phyloP scores from a whole-genome alignment of 2,113 vertebrate genomes.

The Onychostoma macrolepis region DNA sequence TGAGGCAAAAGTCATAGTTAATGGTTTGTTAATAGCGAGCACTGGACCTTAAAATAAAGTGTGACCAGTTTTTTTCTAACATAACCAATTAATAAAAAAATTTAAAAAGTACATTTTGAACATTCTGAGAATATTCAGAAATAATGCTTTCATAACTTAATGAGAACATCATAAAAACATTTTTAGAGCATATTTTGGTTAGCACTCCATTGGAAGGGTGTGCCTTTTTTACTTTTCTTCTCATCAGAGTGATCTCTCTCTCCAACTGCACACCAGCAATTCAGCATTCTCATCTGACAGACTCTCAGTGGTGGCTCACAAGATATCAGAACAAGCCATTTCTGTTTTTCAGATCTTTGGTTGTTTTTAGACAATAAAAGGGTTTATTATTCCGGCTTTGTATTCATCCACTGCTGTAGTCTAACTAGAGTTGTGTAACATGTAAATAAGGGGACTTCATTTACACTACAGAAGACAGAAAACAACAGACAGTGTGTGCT shows the following conservation, averaged over 20 bases:
- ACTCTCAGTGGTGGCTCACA: background rate
- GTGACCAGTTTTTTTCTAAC: too few species aligned
- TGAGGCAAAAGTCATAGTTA: too few species aligned
- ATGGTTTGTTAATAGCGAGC: too few species aligned
- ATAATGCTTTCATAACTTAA: background rate
- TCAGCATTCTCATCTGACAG: background rate
- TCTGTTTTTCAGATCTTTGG: background rate
- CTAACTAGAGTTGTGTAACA: background rate
- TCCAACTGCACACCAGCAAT: too few species aligned
- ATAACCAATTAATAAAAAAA: too few species aligned
- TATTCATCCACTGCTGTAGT: background rate
- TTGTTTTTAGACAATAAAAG: background rate
- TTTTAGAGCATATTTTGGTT: background rate
- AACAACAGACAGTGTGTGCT: background rate
- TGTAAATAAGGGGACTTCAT: background rate
- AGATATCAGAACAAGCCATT: background rate
- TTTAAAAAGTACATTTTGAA: too few species aligned
- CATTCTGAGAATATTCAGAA: too few species aligned
- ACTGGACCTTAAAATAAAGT: too few species aligned
- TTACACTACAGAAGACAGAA: background rate
- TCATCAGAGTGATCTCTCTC: background rate
- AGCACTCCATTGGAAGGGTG: background rate
- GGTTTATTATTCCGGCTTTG: background rate
- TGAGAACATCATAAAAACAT: background rate
- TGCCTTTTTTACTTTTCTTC: background rate